Base-by-base conservation (phyloP, 1,140 invertebrate species). In the Apis laboriosa region DNA sequence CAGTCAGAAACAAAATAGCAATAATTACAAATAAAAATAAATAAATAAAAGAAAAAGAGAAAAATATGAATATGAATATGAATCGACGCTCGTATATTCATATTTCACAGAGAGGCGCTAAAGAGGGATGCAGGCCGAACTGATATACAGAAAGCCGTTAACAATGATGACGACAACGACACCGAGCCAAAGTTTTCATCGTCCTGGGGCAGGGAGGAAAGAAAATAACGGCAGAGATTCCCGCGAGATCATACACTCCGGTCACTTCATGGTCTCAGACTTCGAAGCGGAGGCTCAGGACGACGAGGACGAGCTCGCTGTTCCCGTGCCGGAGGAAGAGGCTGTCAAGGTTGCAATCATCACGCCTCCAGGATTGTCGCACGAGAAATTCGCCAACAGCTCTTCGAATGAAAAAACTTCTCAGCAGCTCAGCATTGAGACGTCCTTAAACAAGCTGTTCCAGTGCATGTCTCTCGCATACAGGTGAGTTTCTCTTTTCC, bases 181-280 rank as follows among this genome's bases (percentile, higher is more conserved):
- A 34, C 21, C 64, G 17, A 63, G 71, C 15, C 84, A 81, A 66
- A 61, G 70, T 73, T 87, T 86, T 76, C 88, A 90, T 75, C 80
- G 68, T 43, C 17, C 58, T 28, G 63, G 63, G 1, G 55, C 43
- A 19, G 87, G 64, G 24, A 80, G 56, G 17, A 88, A 71, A 24
- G 88, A 77, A 76, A 85, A 49, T 13, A 72, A 17, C 11, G 75
- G 60, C 9, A 89, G 88, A 7, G 92, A 93, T 70, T 90, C 90
- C 13, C 86, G 93, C 34, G 98, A 98, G 93, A 96, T 97, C 2
- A 99, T 99, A 89, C 98, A 99, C 93, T 99, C 98, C 89, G 99
- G 99, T 34, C 98, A 99, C 93, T 99, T 99, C 94, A 99, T 99
- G 99, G 97, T 99, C 63, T 99, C 98, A 68, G 96, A 98, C 93